Evolutionary conservation across 2,113 vertebrate genomes (phyloP).

Genomic region (Sclerurus mexicanus): DNA sequence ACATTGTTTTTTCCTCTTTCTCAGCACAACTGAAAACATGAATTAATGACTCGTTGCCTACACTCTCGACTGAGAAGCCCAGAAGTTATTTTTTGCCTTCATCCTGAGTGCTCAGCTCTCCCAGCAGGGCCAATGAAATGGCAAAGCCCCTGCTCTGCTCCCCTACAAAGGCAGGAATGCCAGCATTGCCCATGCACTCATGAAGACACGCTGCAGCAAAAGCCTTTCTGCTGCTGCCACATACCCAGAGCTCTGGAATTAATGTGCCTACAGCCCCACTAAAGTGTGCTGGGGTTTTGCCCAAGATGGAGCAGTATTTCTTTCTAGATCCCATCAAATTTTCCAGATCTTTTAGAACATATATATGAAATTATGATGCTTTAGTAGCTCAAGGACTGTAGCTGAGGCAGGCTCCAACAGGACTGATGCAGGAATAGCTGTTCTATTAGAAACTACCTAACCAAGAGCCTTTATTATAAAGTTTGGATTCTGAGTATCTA

Average conservation of each 20-base stretch:
- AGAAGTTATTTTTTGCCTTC: not conserved
- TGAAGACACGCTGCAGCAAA: not conserved
- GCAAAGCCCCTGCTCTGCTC: not conserved
- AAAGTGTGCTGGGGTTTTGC: not conserved
- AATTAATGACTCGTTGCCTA: not conserved
- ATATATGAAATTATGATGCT: not conserved
- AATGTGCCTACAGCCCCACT: fast-evolving
- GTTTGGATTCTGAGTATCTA: not conserved
- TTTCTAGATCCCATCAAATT: not conserved
- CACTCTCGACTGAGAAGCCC: not conserved
- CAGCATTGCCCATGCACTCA: fast-evolving
- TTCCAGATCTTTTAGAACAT: not conserved
- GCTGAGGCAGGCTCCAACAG: not conserved
- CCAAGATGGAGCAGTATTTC: not conserved
- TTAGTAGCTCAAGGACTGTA: not conserved
- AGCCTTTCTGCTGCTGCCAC: not conserved
- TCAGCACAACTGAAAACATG: not conserved
- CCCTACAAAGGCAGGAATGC: not conserved
- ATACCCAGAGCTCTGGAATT: not conserved
- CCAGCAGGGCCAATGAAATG: not conserved
- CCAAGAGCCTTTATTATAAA: not conserved
- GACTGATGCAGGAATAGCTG: not conserved
- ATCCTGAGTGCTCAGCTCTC: not conserved
- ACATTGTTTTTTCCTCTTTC: not conserved
- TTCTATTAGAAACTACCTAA: not conserved